A percentile compares a stretch with the other conserved stretches of the same genome.
phyloP scores from a whole-genome alignment of 2,113 vertebrate genomes.

The Pangasianodon gigas region DNA sequence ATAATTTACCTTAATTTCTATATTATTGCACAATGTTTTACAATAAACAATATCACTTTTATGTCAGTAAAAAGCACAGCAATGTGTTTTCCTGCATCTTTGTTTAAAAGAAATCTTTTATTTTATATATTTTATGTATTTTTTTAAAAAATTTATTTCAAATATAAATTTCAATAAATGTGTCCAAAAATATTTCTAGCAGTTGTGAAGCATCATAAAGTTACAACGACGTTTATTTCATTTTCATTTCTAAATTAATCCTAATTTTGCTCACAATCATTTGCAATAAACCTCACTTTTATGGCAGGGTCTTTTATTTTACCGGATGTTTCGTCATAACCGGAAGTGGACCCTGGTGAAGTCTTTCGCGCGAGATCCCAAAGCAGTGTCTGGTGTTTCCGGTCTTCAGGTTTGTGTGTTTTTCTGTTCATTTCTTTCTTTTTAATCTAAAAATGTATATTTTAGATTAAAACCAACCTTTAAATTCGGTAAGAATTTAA shows the following conservation, averaged over 20 bases:
- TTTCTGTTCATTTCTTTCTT: not conserved
- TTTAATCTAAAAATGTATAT: not conserved
- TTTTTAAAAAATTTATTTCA: not conserved
- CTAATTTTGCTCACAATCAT: not conserved
- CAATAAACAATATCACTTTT: not conserved
- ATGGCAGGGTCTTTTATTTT: conserved; percentile 36
- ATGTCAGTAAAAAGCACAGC: not conserved
- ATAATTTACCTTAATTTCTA: not conserved
- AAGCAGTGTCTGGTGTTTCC: conserved; percentile 5
- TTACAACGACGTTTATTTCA: not conserved
- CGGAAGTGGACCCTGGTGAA: not conserved
- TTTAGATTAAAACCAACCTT: not conserved
- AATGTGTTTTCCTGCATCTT: not conserved
- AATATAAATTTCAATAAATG: not conserved
- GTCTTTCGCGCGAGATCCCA: conserved; percentile 51
- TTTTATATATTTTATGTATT: not conserved
- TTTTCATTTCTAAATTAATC: not conserved
- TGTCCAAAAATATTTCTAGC: not conserved
- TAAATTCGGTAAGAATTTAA: not conserved
- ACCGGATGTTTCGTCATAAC: not conserved
- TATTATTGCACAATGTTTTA: not conserved
- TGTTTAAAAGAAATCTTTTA: not conserved
- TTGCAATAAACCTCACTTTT: not conserved
- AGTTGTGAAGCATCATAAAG: not conserved
- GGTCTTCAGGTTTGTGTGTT: not conserved